These are phyloP conservation scores for human (Homo sapiens) DNA, from an alignment of 2,113 vertebrate species.

Conservation along the genomic window DNA sequence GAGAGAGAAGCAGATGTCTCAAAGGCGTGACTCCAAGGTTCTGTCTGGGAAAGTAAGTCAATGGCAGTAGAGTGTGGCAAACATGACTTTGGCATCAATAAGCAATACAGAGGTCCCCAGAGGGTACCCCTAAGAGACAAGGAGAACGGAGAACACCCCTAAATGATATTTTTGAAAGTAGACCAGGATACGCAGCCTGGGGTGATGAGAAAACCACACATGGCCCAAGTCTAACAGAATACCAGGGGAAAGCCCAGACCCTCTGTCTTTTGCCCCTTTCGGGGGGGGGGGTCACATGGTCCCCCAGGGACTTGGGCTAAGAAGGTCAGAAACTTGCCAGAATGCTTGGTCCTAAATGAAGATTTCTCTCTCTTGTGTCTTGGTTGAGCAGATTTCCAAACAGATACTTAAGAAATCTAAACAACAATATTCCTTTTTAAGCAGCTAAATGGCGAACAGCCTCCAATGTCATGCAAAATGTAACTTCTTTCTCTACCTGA, in stretches of 20 bases:
- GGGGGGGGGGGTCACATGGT: background rate
- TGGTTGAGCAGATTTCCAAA: background rate
- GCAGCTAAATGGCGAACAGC: background rate
- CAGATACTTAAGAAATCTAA: background rate
- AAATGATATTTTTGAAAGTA: background rate
- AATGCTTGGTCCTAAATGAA: background rate
- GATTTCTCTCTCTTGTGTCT: background rate
- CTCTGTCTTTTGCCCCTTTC: background rate
- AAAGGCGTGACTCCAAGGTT: background rate
- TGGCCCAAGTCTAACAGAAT: fast-evolving
- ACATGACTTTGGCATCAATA: fast-evolving
- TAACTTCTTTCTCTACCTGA: background rate
- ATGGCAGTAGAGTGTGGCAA: fast-evolving
- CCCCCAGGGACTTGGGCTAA: background rate
- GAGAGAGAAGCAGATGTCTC: background rate
- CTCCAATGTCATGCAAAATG: fast-evolving
- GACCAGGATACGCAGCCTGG: too few relatives aligned
- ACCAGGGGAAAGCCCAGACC: background rate
- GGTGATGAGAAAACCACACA: fast-evolving
- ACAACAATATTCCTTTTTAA: background rate
- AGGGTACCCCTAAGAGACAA: background rate
- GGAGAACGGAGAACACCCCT: background rate
- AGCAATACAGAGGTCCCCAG: background rate
- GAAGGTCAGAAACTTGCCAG: background rate
- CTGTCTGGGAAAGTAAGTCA: background rate